These are phyloP conservation scores for Copsychus sechellarum DNA, from an alignment of 2,113 vertebrate species.

Conservation along the genomic window DNA sequence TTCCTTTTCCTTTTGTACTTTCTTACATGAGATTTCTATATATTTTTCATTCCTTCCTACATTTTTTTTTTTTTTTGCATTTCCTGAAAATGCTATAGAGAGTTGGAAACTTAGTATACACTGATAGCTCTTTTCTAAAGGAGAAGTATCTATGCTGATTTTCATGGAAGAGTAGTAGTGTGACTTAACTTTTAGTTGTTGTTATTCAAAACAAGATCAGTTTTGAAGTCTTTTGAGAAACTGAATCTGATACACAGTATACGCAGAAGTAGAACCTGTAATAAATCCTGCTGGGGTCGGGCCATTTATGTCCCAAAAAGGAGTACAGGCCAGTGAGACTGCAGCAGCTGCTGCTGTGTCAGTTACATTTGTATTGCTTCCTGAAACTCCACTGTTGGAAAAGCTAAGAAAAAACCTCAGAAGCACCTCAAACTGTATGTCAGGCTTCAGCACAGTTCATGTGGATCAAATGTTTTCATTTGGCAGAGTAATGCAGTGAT, in stretches of 20 bases:
- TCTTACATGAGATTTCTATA: neutral
- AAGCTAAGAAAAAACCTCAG: neutral
- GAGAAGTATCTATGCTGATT: neutral
- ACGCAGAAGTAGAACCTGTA: neutral
- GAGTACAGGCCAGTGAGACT: neutral
- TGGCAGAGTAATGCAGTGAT: neutral
- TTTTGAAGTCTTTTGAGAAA: constrained; percentile 5
- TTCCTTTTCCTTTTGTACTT: neutral
- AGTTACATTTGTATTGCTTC: neutral
- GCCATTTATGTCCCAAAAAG: neutral
- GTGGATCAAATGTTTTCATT: neutral
- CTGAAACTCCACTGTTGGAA: neutral
- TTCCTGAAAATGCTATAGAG: neutral
- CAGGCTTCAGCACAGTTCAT: neutral
- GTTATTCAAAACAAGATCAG: neutral
- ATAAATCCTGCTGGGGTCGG: neutral
- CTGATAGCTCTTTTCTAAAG: neutral
- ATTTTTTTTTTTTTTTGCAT: neutral
- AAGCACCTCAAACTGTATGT: neutral
- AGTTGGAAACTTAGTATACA: neutral
- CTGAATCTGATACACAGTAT: neutral
- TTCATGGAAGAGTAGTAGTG: neutral
- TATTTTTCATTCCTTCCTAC: neutral
- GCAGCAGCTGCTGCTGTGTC: neutral
- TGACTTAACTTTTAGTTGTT: neutral